phyloP scores from a whole-genome alignment of 2,113 vertebrate genomes.

The Sylvilagus bachmani region DNA sequence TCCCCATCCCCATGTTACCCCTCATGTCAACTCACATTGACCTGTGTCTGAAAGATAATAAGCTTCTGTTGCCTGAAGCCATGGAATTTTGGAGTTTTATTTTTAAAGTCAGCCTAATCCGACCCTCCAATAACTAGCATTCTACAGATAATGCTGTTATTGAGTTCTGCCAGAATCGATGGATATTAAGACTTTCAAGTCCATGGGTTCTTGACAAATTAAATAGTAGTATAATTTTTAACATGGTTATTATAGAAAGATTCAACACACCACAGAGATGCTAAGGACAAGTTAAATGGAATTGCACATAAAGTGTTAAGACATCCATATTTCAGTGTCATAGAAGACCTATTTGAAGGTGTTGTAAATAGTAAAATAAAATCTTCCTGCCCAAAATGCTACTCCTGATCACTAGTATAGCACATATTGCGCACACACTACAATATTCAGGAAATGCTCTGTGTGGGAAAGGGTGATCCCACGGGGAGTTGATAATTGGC shows the following conservation, averaged over 20 bases:
- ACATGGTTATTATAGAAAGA: constrained; percentile 46
- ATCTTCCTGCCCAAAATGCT: neutral
- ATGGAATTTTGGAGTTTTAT: neutral
- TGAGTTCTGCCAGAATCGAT: constrained; percentile 16
- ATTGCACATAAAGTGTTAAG: neutral
- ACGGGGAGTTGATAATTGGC: neutral
- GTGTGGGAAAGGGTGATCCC: neutral
- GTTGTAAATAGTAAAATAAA: neutral
- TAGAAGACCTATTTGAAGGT: constrained; percentile 32
- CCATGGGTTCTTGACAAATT: neutral
- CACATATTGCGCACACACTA: neutral
- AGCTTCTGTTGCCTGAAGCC: neutral
- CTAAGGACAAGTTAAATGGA: constrained; percentile 13
- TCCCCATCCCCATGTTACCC: neutral
- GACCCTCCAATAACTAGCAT: neutral
- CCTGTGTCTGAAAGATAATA: neutral
- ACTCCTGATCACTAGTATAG: neutral
- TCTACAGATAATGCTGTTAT: neutral
- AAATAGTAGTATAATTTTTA: neutral
- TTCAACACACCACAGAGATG: neutral
- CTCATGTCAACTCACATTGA: neutral
- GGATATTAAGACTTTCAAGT: neutral
- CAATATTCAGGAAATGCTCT: neutral
- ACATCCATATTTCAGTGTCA: neutral
- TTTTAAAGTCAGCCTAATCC: neutral